Evolutionary conservation across 2,797 vertebrate species (phyloP).

Genomic region (Spatula versicolor): DNA sequence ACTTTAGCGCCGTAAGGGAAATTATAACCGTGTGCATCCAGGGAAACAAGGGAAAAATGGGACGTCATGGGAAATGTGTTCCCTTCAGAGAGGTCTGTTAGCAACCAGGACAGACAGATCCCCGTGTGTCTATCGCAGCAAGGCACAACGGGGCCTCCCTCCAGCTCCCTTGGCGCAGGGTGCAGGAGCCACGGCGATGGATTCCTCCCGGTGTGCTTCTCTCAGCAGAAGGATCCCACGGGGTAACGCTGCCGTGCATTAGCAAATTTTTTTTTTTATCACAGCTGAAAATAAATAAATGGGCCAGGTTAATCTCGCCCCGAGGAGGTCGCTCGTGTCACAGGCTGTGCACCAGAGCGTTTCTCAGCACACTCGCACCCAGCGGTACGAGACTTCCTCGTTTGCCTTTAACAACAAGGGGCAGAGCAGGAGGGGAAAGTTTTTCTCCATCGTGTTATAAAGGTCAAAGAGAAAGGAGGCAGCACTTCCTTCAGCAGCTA

Average conservation of each 20-base stretch:
- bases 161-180: not conserved
- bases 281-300: slow-evolving; percentile 4
- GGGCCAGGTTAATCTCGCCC: not conserved
- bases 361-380: not conserved
- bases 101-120: too few species aligned
- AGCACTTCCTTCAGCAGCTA: not conserved
- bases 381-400: not conserved
- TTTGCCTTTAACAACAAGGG: not conserved
- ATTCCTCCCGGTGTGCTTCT: not conserved
- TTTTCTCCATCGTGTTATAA: not conserved
- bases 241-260: not conserved
- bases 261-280: not conserved
- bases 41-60: not conserved
- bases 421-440: not conserved
- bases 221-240: not conserved
- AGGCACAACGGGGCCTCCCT: not conserved
- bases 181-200: accelerated
- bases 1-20: not conserved
- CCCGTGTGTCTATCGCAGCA: not conserved
- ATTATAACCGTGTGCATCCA: not conserved
- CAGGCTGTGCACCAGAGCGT: not conserved
- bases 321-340: not conserved
- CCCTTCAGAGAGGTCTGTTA: not conserved
- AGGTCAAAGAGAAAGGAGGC: not conserved
- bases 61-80: not conserved